A percentile compares a stretch with the other conserved stretches of the same genome.
These are phyloP conservation scores for Holcopasites calliopsidis DNA, from an alignment of 1,140 invertebrate genomes.

Conservation along the genomic window DNA sequence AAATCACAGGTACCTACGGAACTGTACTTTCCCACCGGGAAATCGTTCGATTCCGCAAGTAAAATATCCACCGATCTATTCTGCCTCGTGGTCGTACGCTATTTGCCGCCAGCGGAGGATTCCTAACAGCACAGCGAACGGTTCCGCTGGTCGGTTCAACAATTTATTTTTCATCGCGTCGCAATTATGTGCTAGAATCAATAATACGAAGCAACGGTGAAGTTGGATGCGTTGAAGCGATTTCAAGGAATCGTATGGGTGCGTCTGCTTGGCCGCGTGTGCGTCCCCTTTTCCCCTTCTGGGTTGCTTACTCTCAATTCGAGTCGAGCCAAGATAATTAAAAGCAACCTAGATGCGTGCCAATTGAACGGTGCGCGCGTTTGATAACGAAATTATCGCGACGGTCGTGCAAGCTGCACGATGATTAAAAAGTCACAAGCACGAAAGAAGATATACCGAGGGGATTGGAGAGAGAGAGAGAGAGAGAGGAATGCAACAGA, in stretches of 20 bases:
- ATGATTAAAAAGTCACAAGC: not conserved
- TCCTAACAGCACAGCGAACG: no score
- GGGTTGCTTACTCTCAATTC: not conserved
- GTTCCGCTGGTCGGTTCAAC: no score
- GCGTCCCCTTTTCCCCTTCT: not conserved
- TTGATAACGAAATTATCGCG: conserved; percentile 15
- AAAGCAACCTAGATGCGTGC: not conserved
- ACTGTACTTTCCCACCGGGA: no score
- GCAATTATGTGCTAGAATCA: not conserved
- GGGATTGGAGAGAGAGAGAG: not conserved
- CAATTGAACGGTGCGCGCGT: not conserved
- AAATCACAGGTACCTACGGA: no score
- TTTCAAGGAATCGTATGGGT: conserved; percentile 1
- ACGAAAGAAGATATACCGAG: not conserved
- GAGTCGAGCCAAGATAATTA: conserved; percentile 8
- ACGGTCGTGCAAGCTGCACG: not conserved
- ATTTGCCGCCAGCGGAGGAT: not conserved
- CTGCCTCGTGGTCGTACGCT: not conserved
- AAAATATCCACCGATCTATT: no score
- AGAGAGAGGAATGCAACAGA: not conserved
- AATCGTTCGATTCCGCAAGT: no score
- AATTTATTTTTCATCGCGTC: not conserved
- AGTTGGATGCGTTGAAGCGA: not conserved
- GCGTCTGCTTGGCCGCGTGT: not conserved
- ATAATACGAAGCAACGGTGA: not conserved